Evolutionary conservation across 2,797 vertebrate genomes (phyloP), one percentile per base, ranked within the genome.

Genomic region (Enteromius paludinosus): DNA sequence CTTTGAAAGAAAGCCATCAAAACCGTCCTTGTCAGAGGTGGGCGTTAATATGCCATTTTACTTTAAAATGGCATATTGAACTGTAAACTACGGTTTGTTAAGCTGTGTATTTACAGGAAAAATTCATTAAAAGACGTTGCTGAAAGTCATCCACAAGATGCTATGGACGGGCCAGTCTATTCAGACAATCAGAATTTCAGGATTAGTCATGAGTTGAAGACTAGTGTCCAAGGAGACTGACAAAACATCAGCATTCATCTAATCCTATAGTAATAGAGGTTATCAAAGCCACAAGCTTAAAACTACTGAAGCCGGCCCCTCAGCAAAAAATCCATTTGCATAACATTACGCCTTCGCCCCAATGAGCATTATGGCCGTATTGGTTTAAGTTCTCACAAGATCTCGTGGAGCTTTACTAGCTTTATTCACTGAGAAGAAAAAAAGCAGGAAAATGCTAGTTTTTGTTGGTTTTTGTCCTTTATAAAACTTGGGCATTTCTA

Each of bases 251-350:
- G 89, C 93, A 94, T 96, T 95, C 93, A 93, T 94, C 94, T 96
- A 96, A 96, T 96, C 95, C 94, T 91, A 92, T 92, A 91, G 93
- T 95, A 95, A 95, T 95, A 92, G 94, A 90, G 92, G 94, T 94
- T 96, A 94, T 94, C 93, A 92, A 87, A 93, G 93, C 93, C 93
- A 93, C 92, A 92, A 94, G 92, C 94, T 92, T 92, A 94, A 91
- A 93, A 92, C 93, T 93, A 92, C 92, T 92, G 72, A 93, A 89
- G 92, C 87, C 88, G 92, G 93, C 92, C 91, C 90, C 90, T 90
- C 84, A 85, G 88, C 87, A 84, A 77, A 84, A 77, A 87, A 82
- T 0, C 74, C 66, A 90, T 91, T 90, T 90, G 90, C 90, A 91
- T 91, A 92, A 96, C 94, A 94, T 95, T 94, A 94, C 91, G 92